Evolutionary conservation across 2,888 invertebrate genomes (phyloP).

Genomic region (Eristalinus sepulchralis): DNA sequence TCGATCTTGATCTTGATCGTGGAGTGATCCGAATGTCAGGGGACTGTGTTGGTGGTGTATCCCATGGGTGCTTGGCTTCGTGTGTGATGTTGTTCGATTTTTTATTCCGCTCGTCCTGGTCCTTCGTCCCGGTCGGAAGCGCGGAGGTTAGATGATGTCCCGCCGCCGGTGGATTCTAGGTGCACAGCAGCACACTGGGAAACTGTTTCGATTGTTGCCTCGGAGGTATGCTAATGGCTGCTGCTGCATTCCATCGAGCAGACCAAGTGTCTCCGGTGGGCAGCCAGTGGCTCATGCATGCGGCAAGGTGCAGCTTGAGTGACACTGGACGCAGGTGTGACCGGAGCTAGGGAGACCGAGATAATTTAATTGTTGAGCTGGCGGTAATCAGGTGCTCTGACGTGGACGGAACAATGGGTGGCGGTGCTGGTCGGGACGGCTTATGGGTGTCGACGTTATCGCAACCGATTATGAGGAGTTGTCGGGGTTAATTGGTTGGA

Average conservation of each 20-base stretch:
- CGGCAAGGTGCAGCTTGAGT: constrained; percentile 65
- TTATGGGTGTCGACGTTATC: constrained; percentile 50
- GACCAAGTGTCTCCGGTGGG: constrained; percentile 59
- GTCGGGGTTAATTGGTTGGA: constrained; percentile 53
- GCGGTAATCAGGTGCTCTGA: constrained; percentile 61
- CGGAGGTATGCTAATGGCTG: constrained; percentile 58
- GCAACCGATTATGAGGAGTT: constrained; percentile 45
- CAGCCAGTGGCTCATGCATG: constrained; percentile 9
- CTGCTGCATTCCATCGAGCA: constrained; percentile 47
- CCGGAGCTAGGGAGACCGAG: constrained; percentile 7
- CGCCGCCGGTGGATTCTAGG: constrained; percentile 22
- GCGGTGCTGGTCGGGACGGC: constrained; percentile 11
- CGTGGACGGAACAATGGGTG: constrained; percentile 33
- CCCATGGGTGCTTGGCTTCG: constrained; percentile 54
- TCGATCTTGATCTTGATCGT: constrained; percentile 70
- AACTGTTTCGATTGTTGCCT: constrained; percentile 50
- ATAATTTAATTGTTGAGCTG: constrained; percentile 67
- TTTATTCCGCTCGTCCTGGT: constrained; percentile 24
- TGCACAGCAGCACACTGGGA: constrained; percentile 22
- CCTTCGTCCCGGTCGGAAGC: constrained; percentile 29
- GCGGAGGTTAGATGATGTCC: constrained; percentile 54
- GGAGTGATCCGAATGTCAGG: constrained; percentile 70
- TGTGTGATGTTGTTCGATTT: constrained; percentile 49
- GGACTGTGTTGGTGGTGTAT: constrained; percentile 68
- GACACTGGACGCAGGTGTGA: constrained; percentile 61